Conservation (phyloP, 2,113 vertebrate genomes). For the Vidua macroura region DNA sequence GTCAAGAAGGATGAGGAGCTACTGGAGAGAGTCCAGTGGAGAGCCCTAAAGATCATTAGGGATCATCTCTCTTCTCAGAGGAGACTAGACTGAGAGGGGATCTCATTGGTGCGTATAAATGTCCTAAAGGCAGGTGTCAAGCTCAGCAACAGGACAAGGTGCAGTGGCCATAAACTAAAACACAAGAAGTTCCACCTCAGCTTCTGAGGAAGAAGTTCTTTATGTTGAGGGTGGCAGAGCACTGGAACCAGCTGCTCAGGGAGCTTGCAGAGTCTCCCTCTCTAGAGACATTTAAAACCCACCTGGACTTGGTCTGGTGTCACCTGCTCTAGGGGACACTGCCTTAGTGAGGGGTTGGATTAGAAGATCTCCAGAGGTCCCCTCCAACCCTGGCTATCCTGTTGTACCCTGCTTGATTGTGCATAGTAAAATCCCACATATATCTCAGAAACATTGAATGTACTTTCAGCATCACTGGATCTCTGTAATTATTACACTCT, state of each 20-base stretch:
- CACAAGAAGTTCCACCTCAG: neutral
- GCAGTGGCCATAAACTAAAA: neutral
- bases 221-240: neutral
- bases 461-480: neutral
- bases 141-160: neutral
- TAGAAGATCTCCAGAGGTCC: neutral
- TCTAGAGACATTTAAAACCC: neutral
- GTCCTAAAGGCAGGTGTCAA: neutral
- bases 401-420: neutral
- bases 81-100: neutral
- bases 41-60: neutral
- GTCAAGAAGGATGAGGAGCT: neutral
- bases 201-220: neutral
- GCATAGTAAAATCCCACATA: neutral
- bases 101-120: neutral
- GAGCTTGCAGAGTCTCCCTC: neutral
- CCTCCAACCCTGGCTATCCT: neutral
- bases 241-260: neutral
- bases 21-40: neutral
- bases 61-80: neutral
- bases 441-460: neutral
- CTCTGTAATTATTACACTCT: neutral
- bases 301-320: neutral
- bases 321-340: neutral
- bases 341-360: neutral